These are phyloP conservation scores for Orientallactaga sibirica DNA, from an alignment of 2,797 vertebrate species.

Conservation along the genomic window DNA sequence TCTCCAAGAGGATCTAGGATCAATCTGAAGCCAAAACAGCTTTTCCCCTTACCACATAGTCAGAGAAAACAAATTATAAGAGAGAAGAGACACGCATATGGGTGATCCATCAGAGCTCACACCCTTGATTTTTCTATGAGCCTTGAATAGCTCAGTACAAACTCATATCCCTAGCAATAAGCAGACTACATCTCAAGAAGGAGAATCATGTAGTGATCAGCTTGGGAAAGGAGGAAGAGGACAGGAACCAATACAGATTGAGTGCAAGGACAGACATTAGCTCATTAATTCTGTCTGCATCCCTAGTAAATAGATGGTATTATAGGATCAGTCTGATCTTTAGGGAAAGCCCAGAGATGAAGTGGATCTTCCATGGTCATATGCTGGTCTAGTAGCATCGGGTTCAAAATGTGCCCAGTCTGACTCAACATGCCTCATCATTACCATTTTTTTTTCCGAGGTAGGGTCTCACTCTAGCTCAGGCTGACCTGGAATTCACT, in stretches of 20 bases:
- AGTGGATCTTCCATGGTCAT: not conserved
- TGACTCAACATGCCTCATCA: not conserved
- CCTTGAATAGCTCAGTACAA: not conserved
- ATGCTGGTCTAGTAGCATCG: not conserved
- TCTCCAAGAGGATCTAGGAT: not conserved
- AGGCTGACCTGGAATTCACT: too few species aligned
- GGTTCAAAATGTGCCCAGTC: not conserved
- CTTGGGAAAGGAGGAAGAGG: not conserved
- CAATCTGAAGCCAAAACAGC: not conserved
- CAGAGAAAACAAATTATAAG: not conserved
- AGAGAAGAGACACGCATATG: not conserved
- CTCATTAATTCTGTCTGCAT: not conserved
- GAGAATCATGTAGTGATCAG: rapidly evolving
- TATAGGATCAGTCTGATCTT: not conserved
- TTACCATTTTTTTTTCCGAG: too few species aligned
- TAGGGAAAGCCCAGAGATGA: not conserved
- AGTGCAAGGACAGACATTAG: rapidly evolving
- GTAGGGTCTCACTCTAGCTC: too few species aligned
- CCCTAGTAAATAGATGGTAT: rapidly evolving
- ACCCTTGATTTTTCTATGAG: not conserved
- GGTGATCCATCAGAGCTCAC: not conserved
- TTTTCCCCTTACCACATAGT: not conserved
- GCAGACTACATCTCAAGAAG: not conserved
- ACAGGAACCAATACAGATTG: not conserved
- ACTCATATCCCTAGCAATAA: not conserved